phyloP scores from a whole-genome alignment of 2,888 invertebrate genomes.

The Crossocerus cetratus region DNA sequence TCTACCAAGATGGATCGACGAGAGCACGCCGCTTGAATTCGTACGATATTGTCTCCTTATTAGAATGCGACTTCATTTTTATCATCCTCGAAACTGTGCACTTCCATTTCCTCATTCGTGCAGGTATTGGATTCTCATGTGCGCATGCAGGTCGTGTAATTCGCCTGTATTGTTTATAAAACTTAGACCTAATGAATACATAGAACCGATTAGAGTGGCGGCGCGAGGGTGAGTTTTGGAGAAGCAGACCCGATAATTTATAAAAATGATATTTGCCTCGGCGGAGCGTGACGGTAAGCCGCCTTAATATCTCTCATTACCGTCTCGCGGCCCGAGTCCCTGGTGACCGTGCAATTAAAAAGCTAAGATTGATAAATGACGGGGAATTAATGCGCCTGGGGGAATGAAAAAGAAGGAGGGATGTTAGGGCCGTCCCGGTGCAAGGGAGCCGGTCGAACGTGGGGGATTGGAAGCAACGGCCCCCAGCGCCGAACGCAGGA shows the following conservation, averaged over 20 bases:
- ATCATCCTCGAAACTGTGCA: background rate
- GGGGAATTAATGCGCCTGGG: slow-evolving; percentile 70
- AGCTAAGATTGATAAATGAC: slow-evolving; percentile 76
- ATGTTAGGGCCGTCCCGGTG: slow-evolving; percentile 31
- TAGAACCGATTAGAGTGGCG: background rate
- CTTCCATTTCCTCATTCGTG: no score
- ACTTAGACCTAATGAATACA: background rate
- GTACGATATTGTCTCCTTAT: slow-evolving; percentile 24
- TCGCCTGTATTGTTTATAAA: background rate
- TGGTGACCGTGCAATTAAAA: slow-evolving; percentile 73
- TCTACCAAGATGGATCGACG: slow-evolving; percentile 47
- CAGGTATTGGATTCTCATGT: slow-evolving; percentile 15
- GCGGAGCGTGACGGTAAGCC: slow-evolving; percentile 63
- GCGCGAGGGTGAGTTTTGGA: slow-evolving; percentile 12
- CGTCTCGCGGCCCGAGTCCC: slow-evolving; percentile 60
- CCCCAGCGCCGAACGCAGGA: slow-evolving; percentile 55
- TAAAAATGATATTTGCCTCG: slow-evolving; percentile 63
- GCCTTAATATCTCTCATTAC: slow-evolving; percentile 72
- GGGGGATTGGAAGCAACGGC: slow-evolving; percentile 23
- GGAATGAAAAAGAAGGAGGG: slow-evolving; percentile 44
- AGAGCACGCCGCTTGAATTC: slow-evolving; percentile 41
- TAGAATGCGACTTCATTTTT: slow-evolving; percentile 1
- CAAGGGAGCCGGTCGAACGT: slow-evolving; percentile 48
- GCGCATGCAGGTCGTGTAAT: slow-evolving; percentile 24
- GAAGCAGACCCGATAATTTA: slow-evolving; percentile 45